phyloP scores from a whole-genome alignment of 2,797 vertebrate species.

The Acomys russatus region DNA sequence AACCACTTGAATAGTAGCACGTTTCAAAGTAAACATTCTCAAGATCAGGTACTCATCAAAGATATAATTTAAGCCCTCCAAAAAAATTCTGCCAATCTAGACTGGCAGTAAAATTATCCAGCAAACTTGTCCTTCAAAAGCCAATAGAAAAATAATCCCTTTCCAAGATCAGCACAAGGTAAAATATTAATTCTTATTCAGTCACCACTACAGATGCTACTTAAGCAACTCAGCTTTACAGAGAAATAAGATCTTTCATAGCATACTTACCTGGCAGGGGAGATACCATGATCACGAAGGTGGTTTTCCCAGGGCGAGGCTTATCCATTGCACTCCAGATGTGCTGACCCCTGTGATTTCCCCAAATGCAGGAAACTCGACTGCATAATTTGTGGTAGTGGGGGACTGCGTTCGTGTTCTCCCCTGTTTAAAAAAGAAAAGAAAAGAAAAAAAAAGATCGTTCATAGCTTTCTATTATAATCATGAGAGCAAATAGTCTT shows the following conservation, averaged over 20 bases:
- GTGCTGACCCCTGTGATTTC: too few relatives aligned
- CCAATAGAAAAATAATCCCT: background rate
- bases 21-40: background rate
- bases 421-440: too few relatives aligned
- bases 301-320: too few relatives aligned
- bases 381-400: too few relatives aligned
- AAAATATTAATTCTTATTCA: background rate
- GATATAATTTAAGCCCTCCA: background rate
- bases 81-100: background rate
- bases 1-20: background rate
- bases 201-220: background rate
- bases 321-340: too few relatives aligned
- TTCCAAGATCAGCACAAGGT: background rate
- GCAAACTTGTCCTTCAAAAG: background rate
- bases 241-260: background rate
- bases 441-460: too few relatives aligned
- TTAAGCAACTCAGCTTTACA: background rate
- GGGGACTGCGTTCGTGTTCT: too few relatives aligned
- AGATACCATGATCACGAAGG: too few relatives aligned
- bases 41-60: background rate
- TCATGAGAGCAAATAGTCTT: background rate
- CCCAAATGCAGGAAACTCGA: too few relatives aligned
- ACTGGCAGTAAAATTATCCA: background rate
- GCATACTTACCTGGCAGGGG: too few relatives aligned
- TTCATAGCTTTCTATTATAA: background rate